Evolutionary conservation across 30 jellyfish, hydroid and myxozoan genomes (phyloP).

Genomic region (Aurelia sp.): DNA sequence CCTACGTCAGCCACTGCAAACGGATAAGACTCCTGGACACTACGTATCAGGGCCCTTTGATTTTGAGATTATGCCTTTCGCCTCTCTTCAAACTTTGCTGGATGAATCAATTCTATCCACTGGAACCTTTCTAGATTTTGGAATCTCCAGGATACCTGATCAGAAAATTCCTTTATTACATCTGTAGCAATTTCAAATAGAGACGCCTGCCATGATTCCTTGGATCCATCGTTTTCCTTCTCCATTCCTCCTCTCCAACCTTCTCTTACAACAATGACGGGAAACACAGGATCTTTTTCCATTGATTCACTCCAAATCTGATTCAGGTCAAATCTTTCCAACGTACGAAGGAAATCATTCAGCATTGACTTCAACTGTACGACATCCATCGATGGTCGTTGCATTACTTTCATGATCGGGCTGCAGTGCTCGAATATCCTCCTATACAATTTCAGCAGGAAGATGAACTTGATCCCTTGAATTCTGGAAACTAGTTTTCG

Average conservation of each 20-base stretch:
- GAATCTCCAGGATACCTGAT: slow-evolving; percentile 14
- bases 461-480: neutral
- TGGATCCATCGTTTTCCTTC: too few species aligned
- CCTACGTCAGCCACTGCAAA: slow-evolving; percentile 36
- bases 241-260: slow-evolving; percentile 27
- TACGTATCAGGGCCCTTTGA: too few species aligned
- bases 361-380: neutral
- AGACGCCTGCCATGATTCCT: too few species aligned
- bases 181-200: too few species aligned
- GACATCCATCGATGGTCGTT: slow-evolving; percentile 21
- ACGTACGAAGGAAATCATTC: neutral
- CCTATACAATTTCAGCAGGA: neutral
- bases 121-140: neutral
- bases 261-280: neutral
- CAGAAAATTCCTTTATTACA: neutral
- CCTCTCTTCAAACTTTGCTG: slow-evolving; percentile 3
- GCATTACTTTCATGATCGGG: slow-evolving; percentile 16
- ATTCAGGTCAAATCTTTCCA: neutral
- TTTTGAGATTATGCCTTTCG: neutral
- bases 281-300: neutral
- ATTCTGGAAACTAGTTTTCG: neutral
- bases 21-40: neutral
- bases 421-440: neutral
- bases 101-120: slow-evolving; percentile 8
- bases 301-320: slow-evolving; percentile 31